These are phyloP conservation scores for Apaloderma vittatum DNA, from an alignment of 2,113 vertebrate genomes.

Conservation along the genomic window DNA sequence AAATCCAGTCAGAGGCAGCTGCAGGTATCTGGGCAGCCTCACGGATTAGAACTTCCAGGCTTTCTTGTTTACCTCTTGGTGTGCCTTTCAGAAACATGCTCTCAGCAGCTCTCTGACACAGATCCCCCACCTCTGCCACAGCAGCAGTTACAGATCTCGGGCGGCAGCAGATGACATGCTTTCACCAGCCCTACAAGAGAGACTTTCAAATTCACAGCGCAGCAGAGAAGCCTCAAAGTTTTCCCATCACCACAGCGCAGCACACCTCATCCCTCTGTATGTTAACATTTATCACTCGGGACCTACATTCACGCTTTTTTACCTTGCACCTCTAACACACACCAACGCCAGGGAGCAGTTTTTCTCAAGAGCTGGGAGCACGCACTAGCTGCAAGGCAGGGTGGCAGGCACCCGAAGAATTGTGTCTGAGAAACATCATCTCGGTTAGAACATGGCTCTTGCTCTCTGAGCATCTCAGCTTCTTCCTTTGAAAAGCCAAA, in stretches of 20 bases:
- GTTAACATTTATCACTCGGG: neutral
- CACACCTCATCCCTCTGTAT: neutral
- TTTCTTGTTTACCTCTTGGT: neutral
- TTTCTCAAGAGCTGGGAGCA: neutral
- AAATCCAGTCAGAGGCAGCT: neutral
- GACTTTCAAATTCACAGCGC: neutral
- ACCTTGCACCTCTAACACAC: neutral
- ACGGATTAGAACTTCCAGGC: neutral
- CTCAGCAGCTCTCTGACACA: neutral
- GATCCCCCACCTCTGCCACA: neutral
- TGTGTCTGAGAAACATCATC: neutral
- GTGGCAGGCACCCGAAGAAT: neutral
- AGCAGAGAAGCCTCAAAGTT: neutral
- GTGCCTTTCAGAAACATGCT: neutral
- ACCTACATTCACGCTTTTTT: neutral
- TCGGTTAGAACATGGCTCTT: neutral
- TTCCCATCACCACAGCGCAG: neutral
- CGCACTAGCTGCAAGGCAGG: neutral
- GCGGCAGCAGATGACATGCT: neutral
- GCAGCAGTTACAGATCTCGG: neutral
- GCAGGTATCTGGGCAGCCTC: neutral
- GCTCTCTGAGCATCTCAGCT: neutral
- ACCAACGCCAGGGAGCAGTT: neutral
- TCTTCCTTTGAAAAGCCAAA: neutral
- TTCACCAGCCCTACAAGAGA: neutral